phyloP scores from a whole-genome alignment of 2,888 invertebrate species.

The Drosophila vallismaia region DNA sequence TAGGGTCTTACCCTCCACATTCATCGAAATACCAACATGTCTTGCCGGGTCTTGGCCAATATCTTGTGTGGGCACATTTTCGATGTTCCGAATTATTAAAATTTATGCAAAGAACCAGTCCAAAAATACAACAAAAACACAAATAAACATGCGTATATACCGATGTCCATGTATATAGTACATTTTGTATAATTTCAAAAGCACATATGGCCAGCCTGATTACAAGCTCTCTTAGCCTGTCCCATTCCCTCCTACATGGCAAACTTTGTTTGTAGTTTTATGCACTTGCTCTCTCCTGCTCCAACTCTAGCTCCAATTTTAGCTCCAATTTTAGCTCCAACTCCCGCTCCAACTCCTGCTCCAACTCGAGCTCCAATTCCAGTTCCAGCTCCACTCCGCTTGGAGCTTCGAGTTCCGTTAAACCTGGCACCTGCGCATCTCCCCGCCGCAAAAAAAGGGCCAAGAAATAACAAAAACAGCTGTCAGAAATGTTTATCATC shows the following conservation, averaged over 20 bases:
- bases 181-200: conserved; percentile 1
- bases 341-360: too few species aligned
- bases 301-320: too few species aligned
- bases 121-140: conserved; percentile 5
- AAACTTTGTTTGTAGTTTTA: conserved; percentile 55
- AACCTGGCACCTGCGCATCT: conserved; percentile 55
- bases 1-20: conserved; percentile 3
- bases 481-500: conserved; percentile 57
- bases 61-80: conserved; percentile 46
- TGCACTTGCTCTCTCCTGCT: conserved; percentile 29
- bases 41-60: conserved; percentile 1
- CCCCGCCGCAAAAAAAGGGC: conserved; percentile 25
- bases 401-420: conserved; percentile 20
- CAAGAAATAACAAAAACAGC: conserved; percentile 46
- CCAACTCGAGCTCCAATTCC: too few species aligned
- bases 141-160: conserved; percentile 6
- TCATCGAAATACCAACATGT: conserved; percentile 3
- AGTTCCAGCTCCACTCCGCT: conserved; percentile 4
- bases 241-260: neutral
- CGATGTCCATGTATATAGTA: too few species aligned
- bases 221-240: conserved; percentile 11
- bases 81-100: conserved; percentile 54
- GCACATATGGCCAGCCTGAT: neutral
- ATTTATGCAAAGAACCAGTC: conserved; percentile 57
- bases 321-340: too few species aligned